phyloP scores from a whole-genome alignment of 2,797 vertebrate genomes.

The Coreius guichenoti region DNA sequence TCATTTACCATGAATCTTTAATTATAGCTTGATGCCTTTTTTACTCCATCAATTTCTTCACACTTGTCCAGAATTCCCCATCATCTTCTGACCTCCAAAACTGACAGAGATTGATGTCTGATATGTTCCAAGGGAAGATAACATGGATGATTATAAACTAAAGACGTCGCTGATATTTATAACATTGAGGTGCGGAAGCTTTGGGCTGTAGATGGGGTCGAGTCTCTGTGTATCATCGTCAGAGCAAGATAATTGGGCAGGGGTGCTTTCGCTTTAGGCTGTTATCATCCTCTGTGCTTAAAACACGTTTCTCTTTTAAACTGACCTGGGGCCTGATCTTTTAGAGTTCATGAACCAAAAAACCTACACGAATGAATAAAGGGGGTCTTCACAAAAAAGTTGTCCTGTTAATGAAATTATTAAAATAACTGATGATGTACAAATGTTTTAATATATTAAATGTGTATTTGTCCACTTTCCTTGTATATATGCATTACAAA shows the following conservation, averaged over 20 bases:
- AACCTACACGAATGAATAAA: not conserved
- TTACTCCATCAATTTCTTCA: constrained; percentile 10
- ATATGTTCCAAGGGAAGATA: constrained; percentile 25
- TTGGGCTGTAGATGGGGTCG: constrained; percentile 14
- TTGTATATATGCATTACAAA: not conserved
- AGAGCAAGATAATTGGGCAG: constrained; percentile 17
- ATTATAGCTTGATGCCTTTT: not conserved
- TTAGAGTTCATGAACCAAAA: not conserved
- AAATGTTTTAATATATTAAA: not conserved
- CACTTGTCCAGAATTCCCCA: constrained; percentile 26
- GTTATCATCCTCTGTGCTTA: constrained; percentile 1
- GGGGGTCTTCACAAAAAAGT: not conserved
- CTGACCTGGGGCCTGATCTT: not conserved
- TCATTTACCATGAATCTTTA: not conserved
- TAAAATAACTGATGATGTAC: not conserved
- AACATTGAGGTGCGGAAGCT: constrained; percentile 17
- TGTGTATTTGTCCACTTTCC: not conserved
- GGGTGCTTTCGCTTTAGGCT: not conserved
- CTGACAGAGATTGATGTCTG: constrained; percentile 35
- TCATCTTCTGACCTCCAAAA: constrained; percentile 21
- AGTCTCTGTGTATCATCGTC: constrained; percentile 32
- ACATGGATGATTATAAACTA: constrained; percentile 25
- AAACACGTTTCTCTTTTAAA: constrained; percentile 3
- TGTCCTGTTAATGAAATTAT: not conserved
- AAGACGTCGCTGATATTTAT: constrained; percentile 36